Evolutionary conservation across 2,797 vertebrate genomes (phyloP), one percentile per base, ranked within the genome.

Genomic region (Diglossa cyanea): DNA sequence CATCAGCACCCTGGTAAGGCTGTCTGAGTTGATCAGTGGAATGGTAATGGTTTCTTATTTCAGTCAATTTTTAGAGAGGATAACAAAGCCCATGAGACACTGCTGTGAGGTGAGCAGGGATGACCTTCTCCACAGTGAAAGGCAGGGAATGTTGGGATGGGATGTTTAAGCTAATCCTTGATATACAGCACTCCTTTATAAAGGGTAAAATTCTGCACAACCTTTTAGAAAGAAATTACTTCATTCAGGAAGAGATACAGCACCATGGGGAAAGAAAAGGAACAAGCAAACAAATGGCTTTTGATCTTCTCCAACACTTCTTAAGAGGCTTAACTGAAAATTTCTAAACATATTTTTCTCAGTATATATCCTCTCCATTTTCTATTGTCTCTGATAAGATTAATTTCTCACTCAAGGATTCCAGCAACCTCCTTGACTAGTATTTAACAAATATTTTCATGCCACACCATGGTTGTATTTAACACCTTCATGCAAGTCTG

Each of bases 61-160:
- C 4, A 13, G 42, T 21, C 42, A 33, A 35, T 33, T 55, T 73
- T 57, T 51, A 47, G 47, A 55, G 37, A 31, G 42, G 33, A 26
- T 26, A 70, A 48, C 35, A 60, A 72, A 93, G n/a, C 31, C 48
- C 28, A 4, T 4, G 33, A 76, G 25, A 26, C 5, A 17, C 4
- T 1, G 1, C 12, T 21, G 12, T 11, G 61, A 55, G 45, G 51
- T 21, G 31, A 67, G 26, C 37, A 35, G 53, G 18, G 23, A 31
- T 18, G 17, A 44, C 7, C 31, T 72, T 30, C 57, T 82, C 25
- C 2, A 0, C 44, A 37, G 35, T 8, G 23, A 79, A 78, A 81
- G 0, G 0, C 0, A 25, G 14, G 35, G 0, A 3, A 55, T 24
- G 25, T 10, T 86, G 66, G 9, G 40, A 63, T 6, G 19, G 44